Percentiles rank a stretch among this genome's conserved stretches.
Evolutionary conservation across 2,797 vertebrate species (phyloP).

Genomic region (Threskiornis aethiopicus): DNA sequence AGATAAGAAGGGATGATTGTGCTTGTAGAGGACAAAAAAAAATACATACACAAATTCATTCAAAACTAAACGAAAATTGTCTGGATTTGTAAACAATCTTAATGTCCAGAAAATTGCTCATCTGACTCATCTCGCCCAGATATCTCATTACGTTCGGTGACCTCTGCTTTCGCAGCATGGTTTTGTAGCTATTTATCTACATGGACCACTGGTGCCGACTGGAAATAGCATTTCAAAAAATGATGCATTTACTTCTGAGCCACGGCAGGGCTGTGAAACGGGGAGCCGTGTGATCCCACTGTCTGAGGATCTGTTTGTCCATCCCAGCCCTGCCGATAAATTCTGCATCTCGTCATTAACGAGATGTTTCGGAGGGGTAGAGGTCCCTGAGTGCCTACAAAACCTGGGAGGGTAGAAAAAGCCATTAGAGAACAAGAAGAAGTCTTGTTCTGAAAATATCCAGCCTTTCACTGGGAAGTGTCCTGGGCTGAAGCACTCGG

Average conservation of each 20-base stretch:
- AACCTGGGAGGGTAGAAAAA: neutral
- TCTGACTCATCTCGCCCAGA: neutral
- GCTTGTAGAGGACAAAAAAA: neutral
- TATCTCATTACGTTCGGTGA: neutral
- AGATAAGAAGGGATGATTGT: slow-evolving; percentile 12
- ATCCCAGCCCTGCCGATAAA: neutral
- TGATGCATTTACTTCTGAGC: neutral
- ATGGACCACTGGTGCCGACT: neutral
- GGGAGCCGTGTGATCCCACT: fast-evolving
- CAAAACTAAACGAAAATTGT: neutral
- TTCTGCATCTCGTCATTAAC: too few relatives aligned
- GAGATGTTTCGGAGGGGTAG: neutral
- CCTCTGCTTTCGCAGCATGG: neutral
- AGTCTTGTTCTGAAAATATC: neutral
- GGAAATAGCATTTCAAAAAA: neutral
- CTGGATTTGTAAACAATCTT: neutral
- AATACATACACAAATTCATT: neutral
- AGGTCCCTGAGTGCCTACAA: neutral
- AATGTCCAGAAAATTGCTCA: neutral
- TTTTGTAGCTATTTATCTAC: neutral
- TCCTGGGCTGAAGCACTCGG: neutral
- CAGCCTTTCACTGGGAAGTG: neutral
- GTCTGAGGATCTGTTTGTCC: neutral
- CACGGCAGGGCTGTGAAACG: fast-evolving
- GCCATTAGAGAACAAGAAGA: neutral